Percentiles rank a stretch among this genome's conserved stretches.
Evolutionary conservation across 2,113 vertebrate genomes (phyloP).

Genomic region (Lamprologus sp.): DNA sequence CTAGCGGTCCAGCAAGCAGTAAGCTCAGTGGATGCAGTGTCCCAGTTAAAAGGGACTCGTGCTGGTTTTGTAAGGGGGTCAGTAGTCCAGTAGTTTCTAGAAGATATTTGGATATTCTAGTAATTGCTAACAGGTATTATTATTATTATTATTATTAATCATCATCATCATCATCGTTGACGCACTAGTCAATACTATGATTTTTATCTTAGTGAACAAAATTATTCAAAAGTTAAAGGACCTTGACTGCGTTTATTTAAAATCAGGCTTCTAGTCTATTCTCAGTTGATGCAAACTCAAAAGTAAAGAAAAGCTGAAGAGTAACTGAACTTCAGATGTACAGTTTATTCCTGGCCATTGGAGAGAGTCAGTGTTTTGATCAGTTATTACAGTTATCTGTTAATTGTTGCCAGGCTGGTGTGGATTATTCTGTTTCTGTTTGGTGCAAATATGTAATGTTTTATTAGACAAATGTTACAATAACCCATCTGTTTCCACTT

Average conservation of each 20-base stretch:
- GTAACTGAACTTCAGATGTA: not conserved
- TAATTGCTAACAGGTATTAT: not conserved
- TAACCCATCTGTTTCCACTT: not conserved
- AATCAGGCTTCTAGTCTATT: not conserved
- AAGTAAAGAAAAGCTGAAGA: not conserved
- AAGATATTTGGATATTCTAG: not conserved
- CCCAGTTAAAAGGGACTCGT: not conserved
- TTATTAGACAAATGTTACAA: not conserved
- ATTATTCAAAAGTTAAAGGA: not conserved
- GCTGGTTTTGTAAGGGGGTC: not conserved
- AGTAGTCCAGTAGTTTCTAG: not conserved
- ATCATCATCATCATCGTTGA: not conserved
- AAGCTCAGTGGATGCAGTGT: not conserved
- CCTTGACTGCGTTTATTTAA: not conserved
- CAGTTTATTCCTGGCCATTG: not conserved
- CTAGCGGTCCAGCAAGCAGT: not conserved
- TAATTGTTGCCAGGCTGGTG: not conserved
- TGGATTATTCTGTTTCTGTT: not conserved
- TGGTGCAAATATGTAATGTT: not conserved
- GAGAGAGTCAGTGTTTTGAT: not conserved
- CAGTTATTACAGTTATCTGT: not conserved
- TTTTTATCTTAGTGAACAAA: not conserved
- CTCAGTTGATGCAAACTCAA: not conserved
- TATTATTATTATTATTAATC: accelerated
- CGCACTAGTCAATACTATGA: not conserved